Evolutionary conservation across 2,888 invertebrate species (phyloP), one percentile per base, ranked within the genome.

Genomic region (Spodoptera exigua): DNA sequence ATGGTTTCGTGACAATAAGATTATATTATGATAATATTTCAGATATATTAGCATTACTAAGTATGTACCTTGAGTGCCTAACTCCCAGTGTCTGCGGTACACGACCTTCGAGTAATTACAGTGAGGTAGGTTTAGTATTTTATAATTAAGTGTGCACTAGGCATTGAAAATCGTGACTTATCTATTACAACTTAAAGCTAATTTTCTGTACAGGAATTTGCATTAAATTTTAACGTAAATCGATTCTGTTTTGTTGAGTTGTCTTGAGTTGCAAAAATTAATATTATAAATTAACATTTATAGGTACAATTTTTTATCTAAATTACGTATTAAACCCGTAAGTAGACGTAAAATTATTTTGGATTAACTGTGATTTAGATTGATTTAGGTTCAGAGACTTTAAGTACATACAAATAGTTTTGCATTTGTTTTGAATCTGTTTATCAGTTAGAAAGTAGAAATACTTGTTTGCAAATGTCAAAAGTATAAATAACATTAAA

Each of bases 91-190:
- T 9, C 7, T 5, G 21, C 9, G 9, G 16, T 34, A 39, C 14
- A 11, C 12, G 54, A 35, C 61, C 60, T 55, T 55, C 49, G 10
- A 17, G 17, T 51, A 11, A 39, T 37, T 55, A 35, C 47, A 51
- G 54, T 66, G 49, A 66, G 60, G 27, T 60, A 66, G 67, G 61
- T 35, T 60, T 67, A 16, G 32, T 27, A 41, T 16, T 21, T 39
- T 14, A 13, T 47, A 13, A 4, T 0, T 36, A 35, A 14, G 1
- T 47, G 36, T 11, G 11, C 12, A 34, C 27, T 14, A 16, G 34
- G 16, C 37, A 21, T 62, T 12, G n/a, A 39, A 35, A 9, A 63
- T 41, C 46, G 51, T 64, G 51, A 58, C 39, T 52, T 57, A 47
- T 64, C 16, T 39, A 21, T 34, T 36, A 32, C 27, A 37, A 13